These are phyloP conservation scores for Coregonus ussuriensis DNA, from an alignment of 2,797 vertebrate species.

Conservation along the genomic window DNA sequence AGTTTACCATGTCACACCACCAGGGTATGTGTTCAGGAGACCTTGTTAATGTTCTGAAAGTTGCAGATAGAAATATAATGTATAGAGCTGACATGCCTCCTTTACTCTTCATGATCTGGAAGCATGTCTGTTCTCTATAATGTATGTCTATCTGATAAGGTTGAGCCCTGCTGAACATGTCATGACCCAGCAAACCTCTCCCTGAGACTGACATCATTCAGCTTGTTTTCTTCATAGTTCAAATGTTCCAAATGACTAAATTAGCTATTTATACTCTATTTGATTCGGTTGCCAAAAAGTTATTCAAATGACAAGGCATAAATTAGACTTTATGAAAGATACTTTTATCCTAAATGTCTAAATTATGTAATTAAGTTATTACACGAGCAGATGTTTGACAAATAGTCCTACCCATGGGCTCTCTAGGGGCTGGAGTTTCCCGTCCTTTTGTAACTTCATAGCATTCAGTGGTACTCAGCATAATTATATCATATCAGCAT, in stretches of 20 bases:
- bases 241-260: slow-evolving; percentile 13
- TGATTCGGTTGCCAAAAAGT: slow-evolving; percentile 27
- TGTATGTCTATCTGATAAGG: neutral
- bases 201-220: neutral
- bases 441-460: neutral
- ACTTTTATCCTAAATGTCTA: slow-evolving; percentile 3
- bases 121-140: no score
- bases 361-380: slow-evolving; percentile 3
- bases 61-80: no score
- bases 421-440: neutral
- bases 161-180: neutral
- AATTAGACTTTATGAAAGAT: slow-evolving; percentile 15
- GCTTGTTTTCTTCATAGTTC: neutral
- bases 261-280: slow-evolving; percentile 12
- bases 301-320: slow-evolving; percentile 38
- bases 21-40: no score
- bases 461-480: slow-evolving; percentile 1
- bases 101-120: no score
- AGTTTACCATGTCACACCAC: no score
- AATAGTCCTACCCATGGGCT: neutral
- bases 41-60: no score
- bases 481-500: slow-evolving; percentile 23
- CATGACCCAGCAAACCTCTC: neutral
- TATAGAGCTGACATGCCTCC: no score
- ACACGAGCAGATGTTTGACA: neutral